Evolutionary conservation across 2,797 vertebrate genomes (phyloP).

Genomic region (Meriones psammophilus): DNA sequence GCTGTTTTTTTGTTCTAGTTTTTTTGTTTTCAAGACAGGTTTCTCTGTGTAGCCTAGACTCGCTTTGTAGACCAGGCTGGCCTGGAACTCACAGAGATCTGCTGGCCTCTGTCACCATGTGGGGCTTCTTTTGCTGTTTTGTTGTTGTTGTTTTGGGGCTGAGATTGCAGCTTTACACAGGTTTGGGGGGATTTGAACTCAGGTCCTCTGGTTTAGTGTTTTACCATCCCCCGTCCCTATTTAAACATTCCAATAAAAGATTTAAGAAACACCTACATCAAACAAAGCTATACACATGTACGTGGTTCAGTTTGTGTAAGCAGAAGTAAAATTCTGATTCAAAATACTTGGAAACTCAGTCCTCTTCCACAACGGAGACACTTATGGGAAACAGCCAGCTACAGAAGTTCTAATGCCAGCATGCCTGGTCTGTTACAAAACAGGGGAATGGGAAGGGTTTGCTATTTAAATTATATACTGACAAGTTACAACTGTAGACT

Average conservation of each 20-base stretch:
- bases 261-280: constrained; percentile 1
- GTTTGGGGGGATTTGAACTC: not conserved
- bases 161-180: not conserved
- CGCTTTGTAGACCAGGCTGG: not conserved
- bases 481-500: not conserved
- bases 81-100: no score
- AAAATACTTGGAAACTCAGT: not conserved
- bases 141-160: no score
- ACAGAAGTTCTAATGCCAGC: not conserved
- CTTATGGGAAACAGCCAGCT: not conserved
- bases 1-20: not conserved
- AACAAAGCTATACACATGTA: not conserved
- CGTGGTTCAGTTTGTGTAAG: not conserved
- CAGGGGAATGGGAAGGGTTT: not conserved
- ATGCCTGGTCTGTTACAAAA: not conserved
- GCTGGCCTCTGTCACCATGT: no score
- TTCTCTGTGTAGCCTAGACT: no score
- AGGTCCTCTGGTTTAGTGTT: not conserved
- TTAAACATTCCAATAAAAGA: constrained; percentile 11
- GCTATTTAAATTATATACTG: not conserved
- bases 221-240: not conserved
- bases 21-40: not conserved
- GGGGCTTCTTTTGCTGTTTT: not conserved
- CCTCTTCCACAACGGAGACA: not conserved
- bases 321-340: constrained; percentile 3